Conservation (phyloP, 2,113 vertebrate species). For the Ptilorrhoa leucosticta region DNA sequence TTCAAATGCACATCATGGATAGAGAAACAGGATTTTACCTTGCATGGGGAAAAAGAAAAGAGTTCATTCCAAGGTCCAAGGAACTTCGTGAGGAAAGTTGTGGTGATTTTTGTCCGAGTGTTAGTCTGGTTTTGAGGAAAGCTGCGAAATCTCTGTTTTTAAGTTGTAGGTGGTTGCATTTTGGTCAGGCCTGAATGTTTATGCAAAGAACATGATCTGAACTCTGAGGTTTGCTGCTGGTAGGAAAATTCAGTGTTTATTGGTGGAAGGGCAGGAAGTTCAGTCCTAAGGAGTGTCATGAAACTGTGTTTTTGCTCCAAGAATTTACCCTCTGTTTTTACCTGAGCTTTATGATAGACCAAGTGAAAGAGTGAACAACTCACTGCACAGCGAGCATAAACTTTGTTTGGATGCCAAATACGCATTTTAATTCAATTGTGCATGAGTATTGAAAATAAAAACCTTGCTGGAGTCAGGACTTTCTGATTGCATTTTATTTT, state of each 20-base stretch:
- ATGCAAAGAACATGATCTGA: background rate
- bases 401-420: background rate
- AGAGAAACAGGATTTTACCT: background rate
- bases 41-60: background rate
- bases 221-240: background rate
- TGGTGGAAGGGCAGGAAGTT: background rate
- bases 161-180: background rate
- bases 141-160: accelerated
- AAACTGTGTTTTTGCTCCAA: background rate
- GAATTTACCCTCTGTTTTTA: background rate
- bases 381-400: background rate
- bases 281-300: accelerated
- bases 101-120: background rate
- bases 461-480: background rate
- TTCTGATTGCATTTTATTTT: background rate
- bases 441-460: background rate
- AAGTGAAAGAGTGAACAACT: background rate
- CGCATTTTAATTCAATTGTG: background rate
- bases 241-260: background rate
- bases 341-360: background rate
- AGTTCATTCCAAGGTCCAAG: background rate
- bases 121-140: background rate
- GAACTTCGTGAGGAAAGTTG: background rate
- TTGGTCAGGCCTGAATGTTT: background rate
- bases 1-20: background rate